phyloP scores from a whole-genome alignment of 1,140 invertebrate species.

The Drosophila subobscura region DNA sequence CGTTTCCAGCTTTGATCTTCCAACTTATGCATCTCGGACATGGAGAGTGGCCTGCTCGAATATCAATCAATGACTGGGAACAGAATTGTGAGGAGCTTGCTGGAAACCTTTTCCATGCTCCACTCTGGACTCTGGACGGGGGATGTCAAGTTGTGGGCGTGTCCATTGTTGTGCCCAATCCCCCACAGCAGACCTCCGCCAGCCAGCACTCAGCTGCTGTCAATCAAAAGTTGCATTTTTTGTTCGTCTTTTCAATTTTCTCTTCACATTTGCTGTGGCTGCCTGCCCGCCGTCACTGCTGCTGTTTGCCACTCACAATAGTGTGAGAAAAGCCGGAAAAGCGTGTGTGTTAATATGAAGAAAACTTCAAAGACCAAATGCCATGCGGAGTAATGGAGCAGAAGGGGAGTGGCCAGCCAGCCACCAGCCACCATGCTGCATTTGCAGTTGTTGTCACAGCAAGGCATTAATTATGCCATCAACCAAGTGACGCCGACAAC shows the following conservation, averaged over 20 bases:
- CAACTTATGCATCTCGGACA: not conserved
- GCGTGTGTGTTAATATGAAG: constrained; percentile 59
- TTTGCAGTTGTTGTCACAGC: constrained; percentile 65
- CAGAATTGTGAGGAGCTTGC: constrained; percentile 23
- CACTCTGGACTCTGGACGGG: constrained; percentile 1
- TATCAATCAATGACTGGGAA: constrained; percentile 17
- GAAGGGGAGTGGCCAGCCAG: not conserved
- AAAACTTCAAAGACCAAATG: constrained; percentile 71
- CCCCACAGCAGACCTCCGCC: constrained; percentile 6
- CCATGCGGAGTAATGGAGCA: constrained; percentile 37
- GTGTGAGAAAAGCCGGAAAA: constrained; percentile 60
- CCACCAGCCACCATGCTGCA: constrained; percentile 18
- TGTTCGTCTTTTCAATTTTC: constrained; percentile 53
- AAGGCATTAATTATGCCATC: constrained; percentile 79
- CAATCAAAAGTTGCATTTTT: constrained; percentile 76
- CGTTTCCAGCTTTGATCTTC: constrained; percentile 14
- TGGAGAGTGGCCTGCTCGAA: constrained; percentile 22
- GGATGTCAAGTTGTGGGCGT: constrained; percentile 43
- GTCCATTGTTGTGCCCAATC: not conserved
- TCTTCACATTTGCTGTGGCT: constrained; percentile 7
- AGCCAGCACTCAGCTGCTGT: constrained; percentile 56
- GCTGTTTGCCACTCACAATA: constrained; percentile 12
- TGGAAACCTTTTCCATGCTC: constrained; percentile 16
- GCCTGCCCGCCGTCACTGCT: no score
- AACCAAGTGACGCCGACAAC: constrained; percentile 61